phyloP scores from a whole-genome alignment of 2,888 invertebrate genomes.

The Cryptus viduatorius region DNA sequence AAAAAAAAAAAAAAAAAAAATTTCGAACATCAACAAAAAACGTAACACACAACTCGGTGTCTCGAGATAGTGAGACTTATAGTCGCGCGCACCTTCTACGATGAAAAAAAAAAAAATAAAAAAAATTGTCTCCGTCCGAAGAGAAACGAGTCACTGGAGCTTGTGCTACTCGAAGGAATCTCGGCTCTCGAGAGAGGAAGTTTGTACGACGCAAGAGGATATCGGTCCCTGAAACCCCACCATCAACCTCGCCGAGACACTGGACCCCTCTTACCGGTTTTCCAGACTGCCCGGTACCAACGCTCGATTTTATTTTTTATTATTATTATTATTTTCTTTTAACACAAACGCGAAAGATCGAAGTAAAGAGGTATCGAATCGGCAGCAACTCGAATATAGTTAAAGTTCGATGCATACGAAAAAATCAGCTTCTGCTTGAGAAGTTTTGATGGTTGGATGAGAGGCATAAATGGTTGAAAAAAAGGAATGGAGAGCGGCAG shows the following conservation, averaged over 20 bases:
- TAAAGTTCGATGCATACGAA: not conserved
- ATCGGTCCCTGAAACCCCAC: slow-evolving; percentile 49
- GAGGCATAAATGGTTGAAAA: not conserved
- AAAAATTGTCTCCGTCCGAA: slow-evolving; percentile 35
- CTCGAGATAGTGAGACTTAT: not conserved
- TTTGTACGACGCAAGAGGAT: slow-evolving; percentile 38
- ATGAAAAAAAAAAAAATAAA: not conserved
- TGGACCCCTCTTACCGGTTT: slow-evolving; percentile 51
- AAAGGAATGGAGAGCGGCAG: not conserved
- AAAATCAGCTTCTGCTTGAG: not conserved
- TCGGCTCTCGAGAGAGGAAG: slow-evolving; percentile 55
- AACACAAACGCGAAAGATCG: slow-evolving; percentile 32
- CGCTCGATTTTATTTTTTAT: not conserved
- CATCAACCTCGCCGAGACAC: slow-evolving; percentile 26
- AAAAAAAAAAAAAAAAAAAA: not conserved
- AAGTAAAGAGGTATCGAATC: slow-evolving; percentile 5
- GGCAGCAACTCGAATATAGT: not conserved
- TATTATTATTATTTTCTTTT: not conserved
- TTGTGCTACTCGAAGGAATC: slow-evolving; percentile 46
- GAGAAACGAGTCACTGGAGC: slow-evolving; percentile 45
- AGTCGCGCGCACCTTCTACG: not conserved
- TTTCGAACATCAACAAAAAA: not conserved
- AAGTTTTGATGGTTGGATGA: not conserved
- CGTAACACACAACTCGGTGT: not conserved
- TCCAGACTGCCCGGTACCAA: slow-evolving; percentile 36